Percentiles rank a stretch among this genome's conserved stretches.
Evolutionary conservation across 2,888 invertebrate genomes (phyloP).

Genomic region (Carterocephalus palaemon): DNA sequence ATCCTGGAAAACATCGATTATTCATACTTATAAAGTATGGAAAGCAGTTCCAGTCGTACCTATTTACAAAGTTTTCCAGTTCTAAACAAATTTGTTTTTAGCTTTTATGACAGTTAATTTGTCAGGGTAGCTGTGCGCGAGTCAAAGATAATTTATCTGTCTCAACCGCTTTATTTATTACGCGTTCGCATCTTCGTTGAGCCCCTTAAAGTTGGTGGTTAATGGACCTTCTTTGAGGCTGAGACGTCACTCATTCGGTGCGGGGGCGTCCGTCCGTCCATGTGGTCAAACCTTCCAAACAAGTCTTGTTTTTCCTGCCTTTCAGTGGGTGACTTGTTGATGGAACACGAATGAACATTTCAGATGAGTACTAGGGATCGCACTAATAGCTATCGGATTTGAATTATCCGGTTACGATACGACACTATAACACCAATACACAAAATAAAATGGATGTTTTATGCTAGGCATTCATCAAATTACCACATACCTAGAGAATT

Average conservation of each 20-base stretch:
- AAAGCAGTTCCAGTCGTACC: constrained; percentile 51
- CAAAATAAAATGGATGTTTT: too few relatives aligned
- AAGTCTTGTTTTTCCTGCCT: constrained; percentile 50
- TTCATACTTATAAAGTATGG: constrained; percentile 39
- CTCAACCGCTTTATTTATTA: constrained; percentile 76
- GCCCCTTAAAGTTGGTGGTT: constrained; percentile 71
- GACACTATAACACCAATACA: too few relatives aligned
- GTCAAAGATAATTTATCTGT: constrained; percentile 78
- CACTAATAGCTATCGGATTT: not conserved
- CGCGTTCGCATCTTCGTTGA: constrained; percentile 70
- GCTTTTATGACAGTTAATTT: constrained; percentile 76
- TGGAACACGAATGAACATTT: constrained; percentile 55
- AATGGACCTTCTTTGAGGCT: constrained; percentile 70
- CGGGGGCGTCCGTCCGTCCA: constrained; percentile 26
- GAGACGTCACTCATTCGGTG: constrained; percentile 58
- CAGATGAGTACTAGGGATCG: constrained; percentile 31
- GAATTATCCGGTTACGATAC: too few relatives aligned
- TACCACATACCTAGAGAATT: too few relatives aligned
- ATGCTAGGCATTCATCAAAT: too few relatives aligned
- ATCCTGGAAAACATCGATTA: constrained; percentile 32
- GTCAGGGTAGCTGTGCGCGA: constrained; percentile 70
- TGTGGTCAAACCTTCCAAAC: constrained; percentile 47
- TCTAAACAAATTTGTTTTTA: constrained; percentile 72
- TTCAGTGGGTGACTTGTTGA: constrained; percentile 53
- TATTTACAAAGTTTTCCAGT: constrained; percentile 66